These are phyloP conservation scores for Myiagra hebetior DNA, from an alignment of 2,113 vertebrate genomes.

Conservation along the genomic window DNA sequence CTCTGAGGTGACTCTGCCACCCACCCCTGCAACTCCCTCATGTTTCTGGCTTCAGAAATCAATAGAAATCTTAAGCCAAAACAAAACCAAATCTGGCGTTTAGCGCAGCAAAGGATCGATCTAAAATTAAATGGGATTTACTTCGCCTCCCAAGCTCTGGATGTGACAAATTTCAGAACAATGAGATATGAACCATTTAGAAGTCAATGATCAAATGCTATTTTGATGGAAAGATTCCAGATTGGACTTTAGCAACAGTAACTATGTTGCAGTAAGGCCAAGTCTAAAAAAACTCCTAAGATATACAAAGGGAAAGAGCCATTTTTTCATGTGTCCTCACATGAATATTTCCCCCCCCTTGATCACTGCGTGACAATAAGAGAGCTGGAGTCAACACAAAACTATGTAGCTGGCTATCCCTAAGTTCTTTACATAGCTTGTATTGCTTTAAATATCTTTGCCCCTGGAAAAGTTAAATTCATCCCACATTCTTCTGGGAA, in stretches of 20 bases:
- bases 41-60: not conserved
- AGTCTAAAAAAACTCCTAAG: conserved; percentile 30
- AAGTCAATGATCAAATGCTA: conserved; percentile 12
- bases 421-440: conserved; percentile 23
- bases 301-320: not conserved
- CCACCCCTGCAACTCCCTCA: not conserved
- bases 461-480: conserved; percentile 19
- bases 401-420: conserved; percentile 2
- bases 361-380: not conserved
- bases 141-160: not conserved
- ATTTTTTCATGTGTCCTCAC: not conserved
- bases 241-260: conserved; percentile 25
- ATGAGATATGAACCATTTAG: not conserved
- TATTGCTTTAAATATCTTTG: conserved; percentile 53
- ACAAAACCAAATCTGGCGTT: not conserved
- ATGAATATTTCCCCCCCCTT: not conserved
- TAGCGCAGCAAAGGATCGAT: not conserved
- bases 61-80: not conserved
- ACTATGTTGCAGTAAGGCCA: conserved; percentile 10
- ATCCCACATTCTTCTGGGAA: conserved; percentile 2
- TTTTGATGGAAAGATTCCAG: conserved; percentile 43
- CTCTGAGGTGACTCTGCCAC: not conserved
- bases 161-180: conserved; percentile 30
- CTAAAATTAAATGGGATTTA: conserved; percentile 25
- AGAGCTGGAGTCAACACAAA: conserved; percentile 33